Evolutionary conservation across 30 jellyfish, hydroid and myxozoan species (phyloP).

Genomic region (Aurelia coerulea): DNA sequence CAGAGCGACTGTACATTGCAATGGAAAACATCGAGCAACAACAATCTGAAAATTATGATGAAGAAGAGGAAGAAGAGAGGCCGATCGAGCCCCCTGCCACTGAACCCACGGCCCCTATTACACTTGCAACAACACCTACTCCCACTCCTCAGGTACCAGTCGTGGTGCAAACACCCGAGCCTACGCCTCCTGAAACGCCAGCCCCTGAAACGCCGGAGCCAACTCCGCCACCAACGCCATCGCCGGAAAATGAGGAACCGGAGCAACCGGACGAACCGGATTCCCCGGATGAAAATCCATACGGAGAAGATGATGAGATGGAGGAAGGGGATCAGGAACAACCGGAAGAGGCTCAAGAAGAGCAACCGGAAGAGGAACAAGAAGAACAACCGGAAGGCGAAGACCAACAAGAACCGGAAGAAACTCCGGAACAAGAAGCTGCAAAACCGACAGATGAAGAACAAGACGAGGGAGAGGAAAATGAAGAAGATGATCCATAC

Average conservation of each 20-base stretch:
- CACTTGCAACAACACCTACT: conserved; percentile 51
- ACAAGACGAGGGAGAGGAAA: conserved; percentile 11
- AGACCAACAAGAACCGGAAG: conserved; percentile 58
- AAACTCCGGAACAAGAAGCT: conserved; percentile 42
- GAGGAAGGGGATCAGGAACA: conserved; percentile 60
- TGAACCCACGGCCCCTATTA: conserved; percentile 52
- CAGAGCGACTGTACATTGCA: conserved; percentile 45
- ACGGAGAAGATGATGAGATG: conserved; percentile 58
- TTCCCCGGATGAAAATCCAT: conserved; percentile 61
- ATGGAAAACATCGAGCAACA: conserved; percentile 36
- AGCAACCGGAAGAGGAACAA: conserved; percentile 47
- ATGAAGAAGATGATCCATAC: conserved; percentile 33
- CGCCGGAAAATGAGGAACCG: conserved; percentile 23
- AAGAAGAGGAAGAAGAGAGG: conserved; percentile 65
- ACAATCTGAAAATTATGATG: conserved; percentile 49
- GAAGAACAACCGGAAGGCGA: conserved; percentile 38
- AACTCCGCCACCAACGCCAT: conserved; percentile 57
- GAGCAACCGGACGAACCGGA: conserved; percentile 41
- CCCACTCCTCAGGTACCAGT: conserved; percentile 29
- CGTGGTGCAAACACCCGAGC: conserved; percentile 9
- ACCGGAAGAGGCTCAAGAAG: too few relatives aligned
- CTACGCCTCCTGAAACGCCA: conserved; percentile 46
- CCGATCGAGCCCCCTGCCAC: conserved; percentile 68
- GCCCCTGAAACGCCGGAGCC: conserved; percentile 6
- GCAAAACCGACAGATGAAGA: conserved; percentile 44